Conservation (phyloP, 1,140 invertebrate species). For the Euwallacea fornicatus region DNA sequence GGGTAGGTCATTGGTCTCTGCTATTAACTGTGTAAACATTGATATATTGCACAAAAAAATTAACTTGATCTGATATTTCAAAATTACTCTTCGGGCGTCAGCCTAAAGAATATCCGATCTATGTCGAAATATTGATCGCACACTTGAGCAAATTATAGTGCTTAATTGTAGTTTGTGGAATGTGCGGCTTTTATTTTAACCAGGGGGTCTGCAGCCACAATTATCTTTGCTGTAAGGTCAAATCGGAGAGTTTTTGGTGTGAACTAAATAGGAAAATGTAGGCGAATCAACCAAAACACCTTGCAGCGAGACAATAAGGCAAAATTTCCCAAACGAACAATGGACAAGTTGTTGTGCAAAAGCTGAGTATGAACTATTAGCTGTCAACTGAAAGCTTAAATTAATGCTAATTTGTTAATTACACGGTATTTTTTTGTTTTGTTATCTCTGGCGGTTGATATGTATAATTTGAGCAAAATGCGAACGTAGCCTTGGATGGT, state of each 20-base stretch:
- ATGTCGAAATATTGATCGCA: neutral
- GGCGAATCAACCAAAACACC: neutral
- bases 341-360: constrained; percentile 5
- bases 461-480: too few species aligned
- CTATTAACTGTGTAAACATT: too few species aligned
- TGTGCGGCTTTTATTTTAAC: constrained; percentile 6
- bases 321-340: constrained; percentile 17
- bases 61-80: too few species aligned
- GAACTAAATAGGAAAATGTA: neutral
- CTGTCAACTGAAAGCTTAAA: constrained; percentile 9
- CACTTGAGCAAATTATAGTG: constrained; percentile 6
- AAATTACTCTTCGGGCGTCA: neutral
- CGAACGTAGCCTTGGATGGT: too few species aligned
- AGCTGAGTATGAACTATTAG: constrained; percentile 6
- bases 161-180: neutral
- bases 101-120: constrained; percentile 4
- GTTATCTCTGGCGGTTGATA: too few species aligned
- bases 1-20: too few species aligned
- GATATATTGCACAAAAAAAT: too few species aligned
- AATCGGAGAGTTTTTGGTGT: neutral
- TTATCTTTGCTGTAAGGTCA: constrained; percentile 8
- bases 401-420: constrained; percentile 11
- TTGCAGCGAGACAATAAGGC: neutral
- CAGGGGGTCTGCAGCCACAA: constrained; percentile 3
- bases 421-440: neutral